Evolutionary conservation across 2,888 invertebrate genomes (phyloP), one percentile per base, ranked within the genome.

Genomic region (Macrophya annulata): DNA sequence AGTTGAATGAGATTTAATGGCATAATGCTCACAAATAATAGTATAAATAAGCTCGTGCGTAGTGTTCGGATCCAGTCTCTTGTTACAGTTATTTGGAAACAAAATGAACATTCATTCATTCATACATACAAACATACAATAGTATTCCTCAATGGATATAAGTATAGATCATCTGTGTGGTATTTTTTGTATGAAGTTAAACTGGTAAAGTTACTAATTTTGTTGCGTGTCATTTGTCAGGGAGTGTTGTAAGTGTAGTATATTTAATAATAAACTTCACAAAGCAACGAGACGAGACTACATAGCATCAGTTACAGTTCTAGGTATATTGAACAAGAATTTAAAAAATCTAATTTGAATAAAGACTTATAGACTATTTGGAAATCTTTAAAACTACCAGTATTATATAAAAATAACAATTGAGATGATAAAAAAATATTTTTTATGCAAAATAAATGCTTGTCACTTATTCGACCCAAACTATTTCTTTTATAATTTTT

Each of bases 331-430:
- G 81, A 81, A 62, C 40, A 43, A 59, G 62, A 81, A 81, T 81
- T 81, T 40, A 6, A 62, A 45, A 81, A 81, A 81, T 81, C 62
- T 59, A 62, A 81, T 62, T 8, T 43, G 59, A 62, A 59, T 81
- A 43, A 62, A 62, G 62, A 81, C 62, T 81, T 81, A 81, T 81
- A n/a, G 21, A 81, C 81, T 81, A 81, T 81, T 81, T 81, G 62
- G 25, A 62, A 62, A 62, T 31, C 25, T 25, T 81, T 10, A 81
- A 81, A 51, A 43, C 81, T 81, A 81, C 62, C 43, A 62, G 59
- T 81, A 81, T 81, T 62, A 81, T 81, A 81, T 81, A 81, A 81
- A 81, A 81, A 81, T 81, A 81, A 81, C 81, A 81, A 81, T 81
- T 62, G 43, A 81, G 59, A 81, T 25, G 62, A 62, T 81, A 81